Conservation (phyloP, 2,888 invertebrate genomes). For the Drosophila hamatofila region DNA sequence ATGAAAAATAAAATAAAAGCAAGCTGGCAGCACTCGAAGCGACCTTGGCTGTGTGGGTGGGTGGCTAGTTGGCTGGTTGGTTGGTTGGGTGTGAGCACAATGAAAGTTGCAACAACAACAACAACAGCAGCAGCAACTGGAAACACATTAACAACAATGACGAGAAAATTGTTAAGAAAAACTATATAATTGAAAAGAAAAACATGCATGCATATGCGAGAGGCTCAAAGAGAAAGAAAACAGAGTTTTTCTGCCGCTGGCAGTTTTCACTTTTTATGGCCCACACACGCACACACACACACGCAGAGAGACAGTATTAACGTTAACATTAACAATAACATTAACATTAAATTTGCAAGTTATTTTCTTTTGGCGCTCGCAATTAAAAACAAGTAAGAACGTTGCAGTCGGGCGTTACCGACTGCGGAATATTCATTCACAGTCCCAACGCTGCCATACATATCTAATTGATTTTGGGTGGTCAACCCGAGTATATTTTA, state of each 20-base stretch:
- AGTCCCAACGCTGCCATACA: too few species aligned
- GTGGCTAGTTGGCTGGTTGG: not conserved
- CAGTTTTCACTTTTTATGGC: conserved; percentile 53
- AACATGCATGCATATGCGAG: conserved; percentile 11
- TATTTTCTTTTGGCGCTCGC: conserved; percentile 21
- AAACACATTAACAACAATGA: conserved; percentile 70
- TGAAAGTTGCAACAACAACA: conserved; percentile 71
- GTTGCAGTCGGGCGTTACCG: too few species aligned
- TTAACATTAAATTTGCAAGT: conserved; percentile 57
- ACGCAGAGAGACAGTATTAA: conserved; percentile 25
- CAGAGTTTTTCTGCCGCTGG: conserved; percentile 5
- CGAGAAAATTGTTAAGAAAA: conserved; percentile 72
- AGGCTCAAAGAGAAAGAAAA: conserved; percentile 15
- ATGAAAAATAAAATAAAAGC: conserved; percentile 17
- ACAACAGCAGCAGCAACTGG: conserved; percentile 40
- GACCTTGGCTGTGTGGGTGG: conserved; percentile 44
- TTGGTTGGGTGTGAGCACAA: conserved; percentile 39
- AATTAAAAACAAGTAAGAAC: too few species aligned
- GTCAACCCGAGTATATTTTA: too few species aligned
- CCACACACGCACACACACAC: conserved; percentile 5
- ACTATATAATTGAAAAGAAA: conserved; percentile 77
- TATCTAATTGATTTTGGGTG: too few species aligned
- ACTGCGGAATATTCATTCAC: too few species aligned
- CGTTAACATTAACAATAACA: conserved; percentile 38
- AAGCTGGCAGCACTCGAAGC: conserved; percentile 36